Conservation (phyloP, 2,113 vertebrate species). For the Gracilinanus agilis region DNA sequence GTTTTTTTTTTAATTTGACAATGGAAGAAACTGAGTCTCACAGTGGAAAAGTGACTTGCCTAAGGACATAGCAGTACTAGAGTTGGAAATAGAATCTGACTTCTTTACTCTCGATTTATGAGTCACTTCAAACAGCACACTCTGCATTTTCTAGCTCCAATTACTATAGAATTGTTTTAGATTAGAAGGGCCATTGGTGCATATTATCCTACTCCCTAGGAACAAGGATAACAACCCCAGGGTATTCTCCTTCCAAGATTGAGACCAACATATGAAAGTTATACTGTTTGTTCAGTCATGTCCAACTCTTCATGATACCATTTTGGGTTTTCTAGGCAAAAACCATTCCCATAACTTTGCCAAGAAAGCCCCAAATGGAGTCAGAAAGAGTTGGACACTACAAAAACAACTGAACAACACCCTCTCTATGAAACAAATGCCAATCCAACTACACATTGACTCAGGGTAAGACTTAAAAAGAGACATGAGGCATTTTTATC, state of each 20-base stretch:
- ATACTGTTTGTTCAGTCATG: not conserved
- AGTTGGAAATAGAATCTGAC: not conserved
- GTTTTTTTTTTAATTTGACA: not conserved
- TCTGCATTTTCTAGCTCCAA: not conserved
- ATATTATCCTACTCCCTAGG: not conserved
- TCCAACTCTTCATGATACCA: no score
- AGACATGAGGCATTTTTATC: not conserved
- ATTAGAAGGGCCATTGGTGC: not conserved
- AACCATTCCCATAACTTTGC: no score
- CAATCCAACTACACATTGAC: not conserved
- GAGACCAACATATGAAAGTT: not conserved
- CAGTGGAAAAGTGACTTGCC: not conserved
- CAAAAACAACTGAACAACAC: no score
- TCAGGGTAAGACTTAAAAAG: not conserved
- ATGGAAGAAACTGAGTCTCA: not conserved
- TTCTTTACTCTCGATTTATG: not conserved
- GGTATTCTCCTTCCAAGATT: not conserved
- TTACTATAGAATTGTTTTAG: not conserved
- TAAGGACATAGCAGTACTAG: not conserved
- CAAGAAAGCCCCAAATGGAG: no score
- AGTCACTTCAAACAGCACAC: not conserved
- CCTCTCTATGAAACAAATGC: not conserved
- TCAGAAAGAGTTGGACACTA: no score
- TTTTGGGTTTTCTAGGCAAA: no score
- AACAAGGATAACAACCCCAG: not conserved